These are phyloP conservation scores for Tanytarsus gracilentus DNA, from an alignment of 2,888 invertebrate species.

Conservation along the genomic window DNA sequence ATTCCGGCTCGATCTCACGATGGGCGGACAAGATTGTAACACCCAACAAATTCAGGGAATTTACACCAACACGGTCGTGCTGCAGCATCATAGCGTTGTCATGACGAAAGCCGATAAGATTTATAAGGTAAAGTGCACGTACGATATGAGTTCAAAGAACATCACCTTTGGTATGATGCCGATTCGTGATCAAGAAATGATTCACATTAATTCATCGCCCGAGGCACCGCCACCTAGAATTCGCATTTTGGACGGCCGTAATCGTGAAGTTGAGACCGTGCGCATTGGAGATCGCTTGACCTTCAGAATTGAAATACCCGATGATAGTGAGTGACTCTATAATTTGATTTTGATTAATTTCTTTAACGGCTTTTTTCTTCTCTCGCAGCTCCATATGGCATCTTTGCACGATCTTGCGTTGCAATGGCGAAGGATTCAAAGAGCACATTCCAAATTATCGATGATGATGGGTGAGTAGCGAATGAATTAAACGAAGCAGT, in stretches of 20 bases:
- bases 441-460: constrained; percentile 92
- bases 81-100: constrained; percentile 91
- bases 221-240: constrained; percentile 92
- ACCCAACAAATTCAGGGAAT: constrained; percentile 92
- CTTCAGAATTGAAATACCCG: constrained; percentile 92
- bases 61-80: constrained; percentile 87
- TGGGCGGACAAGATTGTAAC: constrained; percentile 91
- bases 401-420: constrained; percentile 90
- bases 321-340: constrained; percentile 69
- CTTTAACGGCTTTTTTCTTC: constrained; percentile 31
- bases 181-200: constrained; percentile 91
- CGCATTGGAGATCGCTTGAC: constrained; percentile 89
- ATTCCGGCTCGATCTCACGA: constrained; percentile 83
- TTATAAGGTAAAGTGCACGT: constrained; percentile 92
- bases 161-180: constrained; percentile 97
- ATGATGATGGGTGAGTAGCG: constrained; percentile 70
- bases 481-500: background rate
- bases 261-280: constrained; percentile 86
- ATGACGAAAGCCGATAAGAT: constrained; percentile 96
- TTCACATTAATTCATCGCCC: constrained; percentile 89
- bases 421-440: constrained; percentile 96
- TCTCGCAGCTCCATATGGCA: constrained; percentile 81
- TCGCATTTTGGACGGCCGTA: constrained; percentile 76
- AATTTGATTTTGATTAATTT: background rate
- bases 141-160: constrained; percentile 93